Percentiles rank a stretch among this genome's conserved stretches.
These are phyloP conservation scores for Drosophila neotestacea DNA, from an alignment of 2,888 invertebrate genomes.

Conservation along the genomic window DNA sequence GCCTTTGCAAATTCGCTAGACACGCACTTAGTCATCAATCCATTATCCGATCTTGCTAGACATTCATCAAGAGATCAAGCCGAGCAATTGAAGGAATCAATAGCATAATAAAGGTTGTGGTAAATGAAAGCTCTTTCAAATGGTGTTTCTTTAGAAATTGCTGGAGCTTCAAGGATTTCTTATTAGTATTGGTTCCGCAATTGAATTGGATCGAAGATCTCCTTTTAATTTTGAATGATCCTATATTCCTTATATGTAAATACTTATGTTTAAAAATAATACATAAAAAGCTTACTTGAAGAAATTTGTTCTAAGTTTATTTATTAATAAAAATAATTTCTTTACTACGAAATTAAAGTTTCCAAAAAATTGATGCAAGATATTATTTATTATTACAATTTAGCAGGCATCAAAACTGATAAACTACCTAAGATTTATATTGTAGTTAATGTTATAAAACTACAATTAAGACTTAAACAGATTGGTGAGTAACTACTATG, in stretches of 20 bases:
- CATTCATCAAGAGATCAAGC: background rate
- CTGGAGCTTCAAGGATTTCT: background rate
- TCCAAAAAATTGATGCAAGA: too few relatives aligned
- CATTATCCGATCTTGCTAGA: background rate
- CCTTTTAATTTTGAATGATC: background rate
- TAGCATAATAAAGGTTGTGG: constrained; percentile 1
- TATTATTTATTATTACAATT: too few relatives aligned
- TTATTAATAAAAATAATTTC: too few relatives aligned
- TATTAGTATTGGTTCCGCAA: background rate
- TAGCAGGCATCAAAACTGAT: too few relatives aligned
- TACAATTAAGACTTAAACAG: too few relatives aligned
- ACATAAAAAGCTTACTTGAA: too few relatives aligned
- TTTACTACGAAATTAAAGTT: too few relatives aligned
- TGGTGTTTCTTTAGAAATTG: background rate
- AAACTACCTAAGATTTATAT: too few relatives aligned
- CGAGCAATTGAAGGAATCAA: constrained; percentile 18
- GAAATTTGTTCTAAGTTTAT: too few relatives aligned
- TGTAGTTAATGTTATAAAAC: too few relatives aligned
- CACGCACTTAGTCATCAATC: constrained; percentile 54
- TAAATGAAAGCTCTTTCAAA: background rate
- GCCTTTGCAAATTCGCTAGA: constrained; percentile 29
- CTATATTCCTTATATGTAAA: background rate
- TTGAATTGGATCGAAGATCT: background rate
- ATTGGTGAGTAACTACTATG: too few relatives aligned
- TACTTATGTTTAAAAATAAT: background rate